Evolutionary conservation across 2,888 invertebrate species (phyloP).

Genomic region (Bombylius discolor): DNA sequence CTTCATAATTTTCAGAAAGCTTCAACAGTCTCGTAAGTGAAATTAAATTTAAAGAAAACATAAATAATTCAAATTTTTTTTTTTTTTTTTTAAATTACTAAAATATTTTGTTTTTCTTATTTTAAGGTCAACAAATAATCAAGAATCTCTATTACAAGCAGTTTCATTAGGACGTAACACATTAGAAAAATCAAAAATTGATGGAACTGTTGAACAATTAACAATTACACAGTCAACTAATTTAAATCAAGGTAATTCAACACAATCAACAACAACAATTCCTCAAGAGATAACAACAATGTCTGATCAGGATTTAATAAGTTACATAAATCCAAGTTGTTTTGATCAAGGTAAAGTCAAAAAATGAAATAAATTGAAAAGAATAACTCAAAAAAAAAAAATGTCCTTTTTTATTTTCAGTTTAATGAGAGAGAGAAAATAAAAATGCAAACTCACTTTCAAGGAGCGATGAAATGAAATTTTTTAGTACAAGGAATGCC

Average conservation of each 20-base stretch:
- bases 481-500: too few species aligned
- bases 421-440: not conserved
- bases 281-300: constrained; percentile 66
- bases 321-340: constrained; percentile 79
- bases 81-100: too few species aligned
- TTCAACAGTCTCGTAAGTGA: constrained; percentile 15
- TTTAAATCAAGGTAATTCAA: constrained; percentile 20
- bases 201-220: constrained; percentile 16
- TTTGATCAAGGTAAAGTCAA: constrained; percentile 62
- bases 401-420: not conserved
- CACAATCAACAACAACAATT: constrained; percentile 40
- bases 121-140: constrained; percentile 21
- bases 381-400: too few species aligned
- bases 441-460: too few species aligned
- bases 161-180: constrained; percentile 30
- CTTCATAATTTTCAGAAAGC: constrained; percentile 9
- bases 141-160: constrained; percentile 33
- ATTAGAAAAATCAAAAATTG: constrained; percentile 30
- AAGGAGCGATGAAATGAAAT: too few species aligned
- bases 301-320: constrained; percentile 77
- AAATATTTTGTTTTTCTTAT: not conserved
- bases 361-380: not conserved
- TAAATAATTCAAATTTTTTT: too few species aligned
- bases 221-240: constrained; percentile 15
- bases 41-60: not conserved